Evolutionary conservation across 2,888 invertebrate genomes (phyloP).

Genomic region (Hartigia nigra): DNA sequence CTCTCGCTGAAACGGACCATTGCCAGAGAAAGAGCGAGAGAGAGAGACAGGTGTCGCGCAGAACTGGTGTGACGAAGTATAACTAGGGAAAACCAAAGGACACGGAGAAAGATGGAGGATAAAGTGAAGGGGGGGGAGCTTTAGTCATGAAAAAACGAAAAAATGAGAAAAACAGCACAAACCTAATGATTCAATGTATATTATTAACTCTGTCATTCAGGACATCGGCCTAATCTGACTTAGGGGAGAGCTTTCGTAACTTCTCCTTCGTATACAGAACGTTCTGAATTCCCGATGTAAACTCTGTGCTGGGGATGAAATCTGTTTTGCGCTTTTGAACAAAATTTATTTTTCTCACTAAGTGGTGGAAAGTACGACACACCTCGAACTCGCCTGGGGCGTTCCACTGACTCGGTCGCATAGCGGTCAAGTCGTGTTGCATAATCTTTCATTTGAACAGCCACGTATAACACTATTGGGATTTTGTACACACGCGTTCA

Average conservation of each 20-base stretch:
- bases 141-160: neutral
- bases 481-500: neutral
- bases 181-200: neutral
- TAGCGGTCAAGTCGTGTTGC: neutral
- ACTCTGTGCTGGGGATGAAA: neutral
- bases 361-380: neutral
- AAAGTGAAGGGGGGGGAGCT: neutral
- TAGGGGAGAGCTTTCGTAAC: neutral
- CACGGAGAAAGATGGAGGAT: neutral
- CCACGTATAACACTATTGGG: neutral
- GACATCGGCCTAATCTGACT: neutral
- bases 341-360: neutral
- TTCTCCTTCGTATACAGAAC: neutral
- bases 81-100: neutral
- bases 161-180: neutral
- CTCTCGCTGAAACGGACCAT: neutral
- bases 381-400: neutral
- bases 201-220: neutral
- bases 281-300: neutral
- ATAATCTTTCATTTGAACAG: neutral
- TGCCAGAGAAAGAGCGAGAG: too few relatives aligned
- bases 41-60: neutral
- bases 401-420: neutral
- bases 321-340: neutral
- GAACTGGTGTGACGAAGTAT: neutral